phyloP scores from a whole-genome alignment of 2,797 vertebrate genomes.

The Synaphobranchus kaupii region DNA sequence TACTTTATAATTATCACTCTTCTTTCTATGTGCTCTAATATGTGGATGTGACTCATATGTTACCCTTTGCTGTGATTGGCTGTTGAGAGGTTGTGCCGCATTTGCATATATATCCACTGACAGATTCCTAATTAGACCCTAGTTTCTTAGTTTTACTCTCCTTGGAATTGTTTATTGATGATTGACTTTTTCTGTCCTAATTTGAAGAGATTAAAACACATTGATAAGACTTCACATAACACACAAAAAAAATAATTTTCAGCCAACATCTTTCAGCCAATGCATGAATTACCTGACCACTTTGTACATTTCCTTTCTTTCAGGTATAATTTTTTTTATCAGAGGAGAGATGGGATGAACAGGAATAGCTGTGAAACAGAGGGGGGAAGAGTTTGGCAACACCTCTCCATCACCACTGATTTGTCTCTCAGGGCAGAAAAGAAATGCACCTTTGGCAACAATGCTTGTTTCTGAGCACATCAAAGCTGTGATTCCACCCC shows the following conservation, averaged over 20 bases:
- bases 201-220: not conserved
- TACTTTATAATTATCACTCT: not conserved
- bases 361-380: constrained; percentile 37
- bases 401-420: constrained; percentile 50
- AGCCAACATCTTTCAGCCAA: not conserved
- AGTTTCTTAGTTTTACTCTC: not conserved
- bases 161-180: not conserved
- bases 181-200: not conserved
- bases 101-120: not conserved
- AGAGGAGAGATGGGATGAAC: constrained; percentile 33
- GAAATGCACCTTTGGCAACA: constrained; percentile 65
- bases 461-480: constrained; percentile 68
- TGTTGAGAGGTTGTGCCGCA: not conserved
- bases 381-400: constrained; percentile 37
- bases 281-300: not conserved
- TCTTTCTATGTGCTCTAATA: not conserved
- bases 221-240: not conserved
- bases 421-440: constrained; percentile 51
- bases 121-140: not conserved
- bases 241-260: not conserved
- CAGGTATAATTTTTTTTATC: constrained; percentile 35
- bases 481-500: constrained; percentile 64
- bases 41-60: not conserved
- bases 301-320: not conserved
- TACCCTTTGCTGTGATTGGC: not conserved